A percentile compares a stretch with the other conserved stretches of the same genome.
Evolutionary conservation across 2,113 vertebrate species (phyloP).

Genomic region (Heterocephalus glaber): DNA sequence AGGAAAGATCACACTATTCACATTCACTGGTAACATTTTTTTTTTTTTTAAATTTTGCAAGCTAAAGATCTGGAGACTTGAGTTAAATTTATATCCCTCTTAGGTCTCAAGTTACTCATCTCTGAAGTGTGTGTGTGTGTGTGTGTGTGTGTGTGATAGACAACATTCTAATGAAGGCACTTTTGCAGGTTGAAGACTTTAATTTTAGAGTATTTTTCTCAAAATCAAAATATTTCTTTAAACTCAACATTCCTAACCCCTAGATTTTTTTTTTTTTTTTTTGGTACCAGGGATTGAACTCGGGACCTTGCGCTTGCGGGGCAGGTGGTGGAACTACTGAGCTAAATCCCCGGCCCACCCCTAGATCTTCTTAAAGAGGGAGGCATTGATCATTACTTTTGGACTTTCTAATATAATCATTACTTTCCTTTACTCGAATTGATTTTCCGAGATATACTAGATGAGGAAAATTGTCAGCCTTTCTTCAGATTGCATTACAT

Average conservation of each 20-base stretch:
- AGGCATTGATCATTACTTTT: background rate
- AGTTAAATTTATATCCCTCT: slow-evolving; percentile 46
- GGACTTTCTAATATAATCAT: background rate
- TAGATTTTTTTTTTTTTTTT: too few species aligned
- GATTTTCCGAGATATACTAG: background rate
- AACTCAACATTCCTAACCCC: background rate
- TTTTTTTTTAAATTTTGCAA: background rate
- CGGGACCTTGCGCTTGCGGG: too few species aligned
- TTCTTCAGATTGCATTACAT: background rate
- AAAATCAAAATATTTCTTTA: slow-evolving; percentile 10
- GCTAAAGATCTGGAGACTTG: background rate
- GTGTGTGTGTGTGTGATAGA: background rate
- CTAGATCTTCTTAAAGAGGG: background rate
- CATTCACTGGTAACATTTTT: slow-evolving; percentile 41
- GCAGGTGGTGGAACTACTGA: too few species aligned
- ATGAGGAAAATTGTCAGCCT: background rate
- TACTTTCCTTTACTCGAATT: background rate
- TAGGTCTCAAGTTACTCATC: slow-evolving; percentile 30
- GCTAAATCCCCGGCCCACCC: too few species aligned
- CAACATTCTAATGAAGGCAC: background rate
- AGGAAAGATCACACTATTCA: slow-evolving; percentile 32
- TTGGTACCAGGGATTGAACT: too few species aligned
- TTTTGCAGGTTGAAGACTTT: slow-evolving; percentile 10
- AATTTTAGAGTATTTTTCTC: slow-evolving; percentile 5
- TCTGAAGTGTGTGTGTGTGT: background rate